Evolutionary conservation across 2,113 vertebrate genomes (phyloP), one percentile per base, ranked within the genome.

Genomic region (Lophura nycthemera): DNA sequence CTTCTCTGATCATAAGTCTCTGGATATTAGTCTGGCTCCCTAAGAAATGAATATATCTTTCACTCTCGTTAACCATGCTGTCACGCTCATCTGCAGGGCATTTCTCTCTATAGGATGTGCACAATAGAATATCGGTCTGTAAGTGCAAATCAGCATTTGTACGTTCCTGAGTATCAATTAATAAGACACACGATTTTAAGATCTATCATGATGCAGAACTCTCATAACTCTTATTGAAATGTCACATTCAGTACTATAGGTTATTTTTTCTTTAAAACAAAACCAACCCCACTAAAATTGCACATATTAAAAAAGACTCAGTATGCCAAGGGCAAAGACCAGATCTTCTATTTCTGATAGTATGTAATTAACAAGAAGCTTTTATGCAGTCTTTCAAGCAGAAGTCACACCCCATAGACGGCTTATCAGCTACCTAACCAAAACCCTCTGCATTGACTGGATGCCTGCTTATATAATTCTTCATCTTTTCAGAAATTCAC

Each of bases 231-330:
- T 38, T 52, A 36, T 18, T 50, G 45, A 6, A 66, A 42, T 21
- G 78, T 42, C 56, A 29, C 15, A 65, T 43, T 73, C 22, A 32
- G 2, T 36, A 60, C 38, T 11, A 34, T 13, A 47, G 25, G 4
- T 63, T 10, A 48, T 5, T 13, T 66, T 38, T 0, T 17, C 15
- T 43, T 43, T 43, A 0, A 65, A 19, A 38, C 47, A 24, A 43
- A 75, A 43, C 63, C 71, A 25, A 42, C 16, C 21, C 22, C 21
- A 56, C 13, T 66, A 61, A 52, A 70, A 1, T 10, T 81, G 38
- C 7, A 4, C 17, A 57, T 32, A 47, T 40, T 70, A 57, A 59
- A 78, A 50, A 6, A 78, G 8, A 0, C 27, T 67, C n/a, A 47
- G 57, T 15, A 38, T 43, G n/a, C 25, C 29, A 67, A 71, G 42